A percentile compares a stretch with the other conserved stretches of the same genome.
phyloP scores from a whole-genome alignment of 1,140 invertebrate species.

The Protaetia brevitarsis region DNA sequence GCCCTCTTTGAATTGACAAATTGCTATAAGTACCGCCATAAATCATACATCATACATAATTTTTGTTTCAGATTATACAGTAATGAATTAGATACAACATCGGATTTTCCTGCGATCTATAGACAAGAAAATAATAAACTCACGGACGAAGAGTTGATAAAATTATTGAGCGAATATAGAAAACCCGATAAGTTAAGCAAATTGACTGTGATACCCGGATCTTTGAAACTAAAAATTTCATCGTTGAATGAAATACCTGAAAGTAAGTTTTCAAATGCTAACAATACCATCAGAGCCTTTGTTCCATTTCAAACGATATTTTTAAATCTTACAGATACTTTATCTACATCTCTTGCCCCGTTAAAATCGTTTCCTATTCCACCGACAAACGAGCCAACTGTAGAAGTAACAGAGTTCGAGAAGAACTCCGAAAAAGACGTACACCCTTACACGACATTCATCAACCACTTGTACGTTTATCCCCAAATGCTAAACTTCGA shows the following conservation, averaged over 20 bases:
- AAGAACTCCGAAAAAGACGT: slow-evolving; percentile 66
- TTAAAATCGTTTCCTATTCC: slow-evolving; percentile 80
- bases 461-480: slow-evolving; percentile 89
- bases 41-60: background rate
- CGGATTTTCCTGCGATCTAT: slow-evolving; percentile 82
- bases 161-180: slow-evolving; percentile 82
- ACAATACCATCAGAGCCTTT: too few relatives aligned
- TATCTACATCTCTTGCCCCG: slow-evolving; percentile 75
- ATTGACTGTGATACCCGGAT: slow-evolving; percentile 80
- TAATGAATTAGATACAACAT: slow-evolving; percentile 74
- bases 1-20: too few relatives aligned
- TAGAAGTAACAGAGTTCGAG: slow-evolving; percentile 82
- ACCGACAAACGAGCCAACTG: slow-evolving; percentile 65
- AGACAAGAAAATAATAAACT: slow-evolving; percentile 80
- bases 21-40: too few relatives aligned
- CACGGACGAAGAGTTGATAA: slow-evolving; percentile 82
- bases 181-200: slow-evolving; percentile 79
- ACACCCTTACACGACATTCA: slow-evolving; percentile 76
- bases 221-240: slow-evolving; percentile 72
- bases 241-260: slow-evolving; percentile 62
- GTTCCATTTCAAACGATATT: background rate
- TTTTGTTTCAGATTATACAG: slow-evolving; percentile 63
- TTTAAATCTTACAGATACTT: slow-evolving; percentile 61
- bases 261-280: slow-evolving; percentile 62
- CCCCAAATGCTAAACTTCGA: slow-evolving; percentile 84